Evolutionary conservation across 35 echinoderm and acorn worm genomes (phyloP).

Genomic region (Apostichopus californicus): DNA sequence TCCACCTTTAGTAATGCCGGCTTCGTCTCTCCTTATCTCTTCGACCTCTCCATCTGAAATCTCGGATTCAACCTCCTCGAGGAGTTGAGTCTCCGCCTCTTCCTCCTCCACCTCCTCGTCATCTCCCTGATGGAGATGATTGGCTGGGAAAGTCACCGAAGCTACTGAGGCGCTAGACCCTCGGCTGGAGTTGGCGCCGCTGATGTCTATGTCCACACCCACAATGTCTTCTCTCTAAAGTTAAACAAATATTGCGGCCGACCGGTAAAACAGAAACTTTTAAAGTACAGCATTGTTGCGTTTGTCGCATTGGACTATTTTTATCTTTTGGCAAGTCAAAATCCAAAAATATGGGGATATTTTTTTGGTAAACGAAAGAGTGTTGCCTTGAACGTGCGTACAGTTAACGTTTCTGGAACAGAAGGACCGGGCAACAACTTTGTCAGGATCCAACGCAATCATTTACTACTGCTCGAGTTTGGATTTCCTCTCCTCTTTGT

Average conservation of each 20-base stretch:
- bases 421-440: too few relatives aligned
- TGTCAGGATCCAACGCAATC: too few relatives aligned
- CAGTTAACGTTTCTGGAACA: too few relatives aligned
- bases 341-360: too few relatives aligned
- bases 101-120: neutral
- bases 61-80: neutral
- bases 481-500: too few relatives aligned
- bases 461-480: too few relatives aligned
- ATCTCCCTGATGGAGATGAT: neutral
- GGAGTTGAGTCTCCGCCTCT: neutral
- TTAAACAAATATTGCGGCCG: neutral
- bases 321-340: too few relatives aligned
- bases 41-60: neutral
- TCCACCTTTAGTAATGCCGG: neutral
- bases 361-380: too few relatives aligned
- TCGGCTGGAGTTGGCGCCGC: conserved; percentile 16
- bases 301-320: too few relatives aligned
- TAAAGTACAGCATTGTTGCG: too few relatives aligned
- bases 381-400: too few relatives aligned
- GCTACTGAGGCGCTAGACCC: neutral
- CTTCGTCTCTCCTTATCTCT: neutral
- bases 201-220: neutral
- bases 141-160: conserved; percentile 10
- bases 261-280: too few relatives aligned
- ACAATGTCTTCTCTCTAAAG: neutral